Evolutionary conservation across 2,888 invertebrate species (phyloP).

Genomic region (Eupithecia dodoneata): DNA sequence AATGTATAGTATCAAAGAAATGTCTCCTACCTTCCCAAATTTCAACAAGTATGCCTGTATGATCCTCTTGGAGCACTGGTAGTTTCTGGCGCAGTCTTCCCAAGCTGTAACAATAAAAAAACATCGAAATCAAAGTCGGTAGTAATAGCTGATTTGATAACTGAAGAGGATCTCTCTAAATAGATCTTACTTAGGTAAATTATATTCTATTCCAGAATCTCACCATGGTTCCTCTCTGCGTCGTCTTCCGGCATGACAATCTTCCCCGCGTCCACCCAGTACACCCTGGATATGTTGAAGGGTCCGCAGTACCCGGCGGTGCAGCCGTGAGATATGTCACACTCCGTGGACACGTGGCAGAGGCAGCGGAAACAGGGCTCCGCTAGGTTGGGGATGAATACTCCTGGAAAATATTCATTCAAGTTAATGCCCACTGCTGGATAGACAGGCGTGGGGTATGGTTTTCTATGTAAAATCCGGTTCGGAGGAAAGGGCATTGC

Average conservation of each 20-base stretch:
- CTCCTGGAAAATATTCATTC: slow-evolving; percentile 56
- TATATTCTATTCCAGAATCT: not conserved
- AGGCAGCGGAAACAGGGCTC: slow-evolving; percentile 83
- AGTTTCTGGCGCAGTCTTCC: slow-evolving; percentile 85
- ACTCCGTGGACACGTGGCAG: slow-evolving; percentile 83
- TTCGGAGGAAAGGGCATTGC: too few species aligned
- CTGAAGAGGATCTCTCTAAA: too few species aligned
- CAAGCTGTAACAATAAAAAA: slow-evolving; percentile 79
- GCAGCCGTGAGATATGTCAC: slow-evolving; percentile 78
- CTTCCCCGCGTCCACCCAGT: slow-evolving; percentile 86
- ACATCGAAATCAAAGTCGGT: too few species aligned
- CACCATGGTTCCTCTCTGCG: slow-evolving; percentile 76
- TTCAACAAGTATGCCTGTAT: slow-evolving; percentile 84
- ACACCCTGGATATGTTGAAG: slow-evolving; percentile 85
- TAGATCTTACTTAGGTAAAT: not conserved
- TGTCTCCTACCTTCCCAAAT: slow-evolving; percentile 74
- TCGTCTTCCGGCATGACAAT: slow-evolving; percentile 83
- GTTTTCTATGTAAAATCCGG: too few species aligned
- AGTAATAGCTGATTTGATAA: too few species aligned
- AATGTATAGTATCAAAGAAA: too few species aligned
- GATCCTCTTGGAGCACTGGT: slow-evolving; percentile 82
- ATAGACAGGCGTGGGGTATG: too few species aligned
- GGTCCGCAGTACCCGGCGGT: slow-evolving; percentile 81
- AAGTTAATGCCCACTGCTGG: too few species aligned
- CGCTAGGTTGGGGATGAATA: slow-evolving; percentile 77